Conservation (phyloP, 1,140 invertebrate species). For the Chironomus striatipennis region DNA sequence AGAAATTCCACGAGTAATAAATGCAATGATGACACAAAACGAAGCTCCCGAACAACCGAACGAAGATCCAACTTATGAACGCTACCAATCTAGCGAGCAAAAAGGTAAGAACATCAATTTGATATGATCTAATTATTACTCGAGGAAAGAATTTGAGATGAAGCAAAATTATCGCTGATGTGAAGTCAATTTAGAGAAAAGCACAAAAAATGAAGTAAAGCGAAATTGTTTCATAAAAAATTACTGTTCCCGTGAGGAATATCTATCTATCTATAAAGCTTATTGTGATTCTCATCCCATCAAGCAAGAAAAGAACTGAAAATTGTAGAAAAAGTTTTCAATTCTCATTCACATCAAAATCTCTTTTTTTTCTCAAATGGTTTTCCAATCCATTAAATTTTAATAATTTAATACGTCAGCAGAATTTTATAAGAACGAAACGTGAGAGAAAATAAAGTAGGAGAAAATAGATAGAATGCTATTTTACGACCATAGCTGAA, state of each 20-base stretch:
- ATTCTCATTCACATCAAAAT: conserved; percentile 8
- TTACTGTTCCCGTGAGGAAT: conserved; percentile 11
- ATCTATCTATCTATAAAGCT: background rate
- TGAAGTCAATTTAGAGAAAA: background rate
- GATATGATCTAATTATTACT: conserved; percentile 22
- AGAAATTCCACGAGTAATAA: background rate
- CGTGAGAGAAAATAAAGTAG: too few species aligned
- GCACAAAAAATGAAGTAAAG: background rate
- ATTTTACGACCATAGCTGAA: conserved; percentile 7
- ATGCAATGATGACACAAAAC: conserved; percentile 15
- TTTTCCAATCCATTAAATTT: conserved; percentile 22
- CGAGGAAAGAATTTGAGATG: conserved; percentile 19
- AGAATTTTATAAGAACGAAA: background rate
- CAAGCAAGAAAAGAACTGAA: too few species aligned
- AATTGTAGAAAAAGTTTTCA: conserved; percentile 4
- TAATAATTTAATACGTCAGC: conserved; percentile 22
- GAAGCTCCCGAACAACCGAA: background rate
- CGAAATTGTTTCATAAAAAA: background rate
- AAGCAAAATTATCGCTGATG: background rate
- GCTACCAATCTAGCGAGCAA: background rate
- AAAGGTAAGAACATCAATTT: background rate
- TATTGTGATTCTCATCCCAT: background rate
- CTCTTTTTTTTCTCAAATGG: background rate
- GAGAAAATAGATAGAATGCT: background rate
- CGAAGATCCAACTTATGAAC: conserved; percentile 10